A percentile compares a stretch with the other conserved stretches of the same genome.
Evolutionary conservation across 2,888 invertebrate genomes (phyloP).

Genomic region (Julus scandinavius): DNA sequence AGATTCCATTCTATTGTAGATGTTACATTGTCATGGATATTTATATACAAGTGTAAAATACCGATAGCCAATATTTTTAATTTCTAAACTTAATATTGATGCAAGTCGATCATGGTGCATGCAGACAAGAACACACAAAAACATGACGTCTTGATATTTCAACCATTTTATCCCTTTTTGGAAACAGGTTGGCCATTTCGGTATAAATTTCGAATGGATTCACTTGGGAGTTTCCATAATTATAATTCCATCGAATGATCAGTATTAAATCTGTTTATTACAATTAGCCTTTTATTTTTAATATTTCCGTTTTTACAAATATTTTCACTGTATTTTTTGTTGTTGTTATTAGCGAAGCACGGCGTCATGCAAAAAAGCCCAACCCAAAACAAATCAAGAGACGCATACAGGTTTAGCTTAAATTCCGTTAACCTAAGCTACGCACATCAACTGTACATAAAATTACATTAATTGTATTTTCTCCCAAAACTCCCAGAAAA

Average conservation of each 20-base stretch:
- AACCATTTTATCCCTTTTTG: too few relatives aligned
- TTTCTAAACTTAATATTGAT: too few relatives aligned
- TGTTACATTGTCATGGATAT: too few relatives aligned
- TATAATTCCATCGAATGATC: not conserved
- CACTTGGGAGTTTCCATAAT: too few relatives aligned
- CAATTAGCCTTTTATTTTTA: slow-evolving; percentile 37
- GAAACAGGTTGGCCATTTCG: too few relatives aligned
- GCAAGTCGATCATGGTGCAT: too few relatives aligned
- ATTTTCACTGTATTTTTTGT: not conserved
- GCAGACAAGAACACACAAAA: too few relatives aligned
- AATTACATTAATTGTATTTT: not conserved
- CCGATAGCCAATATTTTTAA: too few relatives aligned
- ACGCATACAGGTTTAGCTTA: not conserved
- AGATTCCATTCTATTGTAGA: too few relatives aligned
- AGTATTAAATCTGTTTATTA: slow-evolving; percentile 14
- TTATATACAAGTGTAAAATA: too few relatives aligned
- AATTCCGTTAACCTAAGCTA: not conserved
- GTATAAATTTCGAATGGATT: too few relatives aligned
- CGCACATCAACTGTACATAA: slow-evolving; percentile 39
- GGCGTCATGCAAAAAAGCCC: slow-evolving; percentile 43
- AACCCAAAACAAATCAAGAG: slow-evolving; percentile 6
- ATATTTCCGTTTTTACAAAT: slow-evolving; percentile 31
- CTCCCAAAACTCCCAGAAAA: slow-evolving; percentile 33
- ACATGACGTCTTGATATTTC: too few relatives aligned
- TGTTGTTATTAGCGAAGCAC: slow-evolving; percentile 4